A percentile compares a stretch with the other conserved stretches of the same genome.
These are phyloP conservation scores for Lytechinus pictus DNA, from an alignment of 35 echinoderm and acorn worm genomes.

Conservation along the genomic window DNA sequence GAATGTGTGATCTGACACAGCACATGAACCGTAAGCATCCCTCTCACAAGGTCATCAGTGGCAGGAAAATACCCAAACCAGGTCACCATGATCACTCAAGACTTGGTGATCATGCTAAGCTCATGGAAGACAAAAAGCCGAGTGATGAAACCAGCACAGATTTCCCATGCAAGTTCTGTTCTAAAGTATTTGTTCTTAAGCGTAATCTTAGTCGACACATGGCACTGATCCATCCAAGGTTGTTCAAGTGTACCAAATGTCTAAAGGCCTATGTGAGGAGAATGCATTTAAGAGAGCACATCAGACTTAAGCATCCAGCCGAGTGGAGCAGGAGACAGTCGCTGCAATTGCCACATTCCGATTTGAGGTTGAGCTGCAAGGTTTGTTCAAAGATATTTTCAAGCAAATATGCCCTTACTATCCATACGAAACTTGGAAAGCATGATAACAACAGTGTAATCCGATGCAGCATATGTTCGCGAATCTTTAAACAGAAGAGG, in stretches of 20 bases:
- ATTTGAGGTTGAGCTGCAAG: not conserved
- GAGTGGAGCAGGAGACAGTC: too few relatives aligned
- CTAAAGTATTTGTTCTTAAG: not conserved
- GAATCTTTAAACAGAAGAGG: not conserved
- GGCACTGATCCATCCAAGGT: not conserved
- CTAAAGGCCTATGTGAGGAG: too few relatives aligned
- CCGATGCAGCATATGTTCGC: not conserved
- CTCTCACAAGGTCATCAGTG: too few relatives aligned
- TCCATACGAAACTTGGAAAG: not conserved
- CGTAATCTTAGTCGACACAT: not conserved
- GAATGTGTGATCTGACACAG: not conserved
- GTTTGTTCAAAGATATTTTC: not conserved
- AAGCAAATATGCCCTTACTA: not conserved
- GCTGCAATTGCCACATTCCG: not conserved
- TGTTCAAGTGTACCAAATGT: not conserved
- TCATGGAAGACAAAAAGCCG: not conserved
- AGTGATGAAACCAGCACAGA: not conserved
- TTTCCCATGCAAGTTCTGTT: not conserved
- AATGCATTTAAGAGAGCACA: too few relatives aligned
- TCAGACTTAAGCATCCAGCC: not conserved
- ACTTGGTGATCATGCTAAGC: too few relatives aligned
- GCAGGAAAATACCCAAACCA: not conserved
- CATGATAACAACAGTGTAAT: not conserved
- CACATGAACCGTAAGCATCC: not conserved
- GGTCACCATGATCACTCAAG: too few relatives aligned